Percentiles rank a stretch among this genome's conserved stretches.
Evolutionary conservation across 2,888 invertebrate species (phyloP).

Genomic region (Trachelus troglodyta): DNA sequence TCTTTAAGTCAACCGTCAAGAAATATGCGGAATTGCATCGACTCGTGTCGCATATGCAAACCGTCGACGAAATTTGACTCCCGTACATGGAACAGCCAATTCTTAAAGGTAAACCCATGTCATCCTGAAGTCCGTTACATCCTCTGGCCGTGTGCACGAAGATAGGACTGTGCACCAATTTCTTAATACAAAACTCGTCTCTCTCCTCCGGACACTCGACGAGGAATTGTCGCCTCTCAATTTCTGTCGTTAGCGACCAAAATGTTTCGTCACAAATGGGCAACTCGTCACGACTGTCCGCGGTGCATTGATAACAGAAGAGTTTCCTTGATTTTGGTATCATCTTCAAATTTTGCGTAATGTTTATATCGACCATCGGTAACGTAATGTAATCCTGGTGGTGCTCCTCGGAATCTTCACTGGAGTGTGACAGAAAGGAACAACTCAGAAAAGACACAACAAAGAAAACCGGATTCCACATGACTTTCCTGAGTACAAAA

Average conservation of each 20-base stretch:
- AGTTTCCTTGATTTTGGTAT: neutral
- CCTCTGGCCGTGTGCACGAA: conserved; percentile 15
- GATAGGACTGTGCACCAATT: neutral
- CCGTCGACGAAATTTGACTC: neutral
- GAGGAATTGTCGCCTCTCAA: conserved; percentile 14
- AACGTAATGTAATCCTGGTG: neutral
- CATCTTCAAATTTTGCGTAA: neutral
- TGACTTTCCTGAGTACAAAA: neutral
- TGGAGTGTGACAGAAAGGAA: neutral
- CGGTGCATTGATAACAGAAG: conserved; percentile 18
- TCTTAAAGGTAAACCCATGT: neutral
- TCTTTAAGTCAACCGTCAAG: neutral
- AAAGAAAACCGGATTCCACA: neutral
- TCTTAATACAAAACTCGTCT: conserved; percentile 19
- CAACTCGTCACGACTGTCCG: conserved; percentile 12
- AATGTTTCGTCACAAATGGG: conserved; percentile 24
- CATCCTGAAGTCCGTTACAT: neutral
- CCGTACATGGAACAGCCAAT: neutral
- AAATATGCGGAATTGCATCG: conserved; percentile 11
- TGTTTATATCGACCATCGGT: neutral
- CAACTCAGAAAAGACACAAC: neutral
- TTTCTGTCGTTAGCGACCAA: conserved; percentile 13
- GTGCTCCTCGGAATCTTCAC: neutral
- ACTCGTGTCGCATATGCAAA: conserved; percentile 15
- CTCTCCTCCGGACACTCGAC: conserved; percentile 15